A percentile compares a stretch with the other conserved stretches of the same genome.
Evolutionary conservation across 1,140 invertebrate genomes (phyloP).

Genomic region (Uloborus diversus): DNA sequence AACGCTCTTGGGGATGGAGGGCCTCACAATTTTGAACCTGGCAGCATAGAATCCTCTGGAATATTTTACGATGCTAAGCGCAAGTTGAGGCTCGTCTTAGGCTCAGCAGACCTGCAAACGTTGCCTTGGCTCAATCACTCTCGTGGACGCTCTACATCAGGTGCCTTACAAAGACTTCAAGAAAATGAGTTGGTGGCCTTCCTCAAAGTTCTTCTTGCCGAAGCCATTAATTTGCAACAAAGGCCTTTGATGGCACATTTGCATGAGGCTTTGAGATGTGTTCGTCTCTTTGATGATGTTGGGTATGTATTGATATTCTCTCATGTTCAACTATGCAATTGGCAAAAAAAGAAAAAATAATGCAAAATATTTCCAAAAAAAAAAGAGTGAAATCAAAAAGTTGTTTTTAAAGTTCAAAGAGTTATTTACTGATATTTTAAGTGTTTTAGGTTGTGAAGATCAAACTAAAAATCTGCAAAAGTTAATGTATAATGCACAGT

Average conservation of each 20-base stretch:
- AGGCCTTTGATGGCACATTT: slow-evolving; percentile 84
- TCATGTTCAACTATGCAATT: not conserved
- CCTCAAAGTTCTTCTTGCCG: slow-evolving; percentile 75
- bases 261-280: slow-evolving; percentile 85
- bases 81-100: slow-evolving; percentile 90
- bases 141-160: slow-evolving; percentile 37
- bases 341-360: slow-evolving; percentile 5
- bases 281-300: slow-evolving; percentile 77
- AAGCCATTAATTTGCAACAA: slow-evolving; percentile 86
- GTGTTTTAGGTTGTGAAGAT: too few relatives aligned
- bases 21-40: slow-evolving; percentile 71
- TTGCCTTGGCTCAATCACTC: slow-evolving; percentile 56
- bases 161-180: slow-evolving; percentile 36
- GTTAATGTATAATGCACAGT: too few relatives aligned
- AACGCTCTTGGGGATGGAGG: slow-evolving; percentile 67
- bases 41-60: slow-evolving; percentile 71
- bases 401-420: too few relatives aligned
- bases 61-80: slow-evolving; percentile 88
- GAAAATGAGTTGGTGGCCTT: slow-evolving; percentile 61
- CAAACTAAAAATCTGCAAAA: too few relatives aligned
- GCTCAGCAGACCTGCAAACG: slow-evolving; percentile 75
- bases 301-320: slow-evolving; percentile 66
- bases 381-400: not conserved
- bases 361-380: not conserved
- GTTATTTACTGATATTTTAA: too few relatives aligned